A percentile compares a stretch with the other conserved stretches of the same genome.
These are phyloP conservation scores for Trilocha varians DNA, from an alignment of 2,888 invertebrate species.

Conservation along the genomic window DNA sequence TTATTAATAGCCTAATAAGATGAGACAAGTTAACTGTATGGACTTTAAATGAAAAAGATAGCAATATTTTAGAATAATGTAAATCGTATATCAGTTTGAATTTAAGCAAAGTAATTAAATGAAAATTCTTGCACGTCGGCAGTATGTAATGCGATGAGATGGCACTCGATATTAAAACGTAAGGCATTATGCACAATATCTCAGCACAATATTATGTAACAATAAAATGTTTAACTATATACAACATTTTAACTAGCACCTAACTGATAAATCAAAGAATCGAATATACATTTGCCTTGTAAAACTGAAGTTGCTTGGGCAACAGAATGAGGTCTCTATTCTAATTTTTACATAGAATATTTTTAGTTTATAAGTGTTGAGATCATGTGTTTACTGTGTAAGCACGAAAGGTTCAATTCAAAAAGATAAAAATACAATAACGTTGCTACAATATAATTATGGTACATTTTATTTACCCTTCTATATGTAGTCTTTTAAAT, in stretches of 20 bases:
- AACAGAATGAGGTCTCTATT: slow-evolving; percentile 56
- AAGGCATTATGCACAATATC: slow-evolving; percentile 63
- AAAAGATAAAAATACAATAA: slow-evolving; percentile 77
- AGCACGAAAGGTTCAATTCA: slow-evolving; percentile 79
- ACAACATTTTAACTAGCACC: slow-evolving; percentile 34
- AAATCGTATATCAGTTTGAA: slow-evolving; percentile 71
- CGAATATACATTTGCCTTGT: slow-evolving; percentile 52
- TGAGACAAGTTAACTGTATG: slow-evolving; percentile 48
- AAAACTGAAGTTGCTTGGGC: slow-evolving; percentile 63
- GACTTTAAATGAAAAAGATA: slow-evolving; percentile 72
- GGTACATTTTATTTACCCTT: slow-evolving; percentile 39
- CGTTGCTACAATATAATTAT: slow-evolving; percentile 76
- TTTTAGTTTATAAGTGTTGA: slow-evolving; percentile 80
- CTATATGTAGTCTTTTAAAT: background rate
- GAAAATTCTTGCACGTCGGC: slow-evolving; percentile 60
- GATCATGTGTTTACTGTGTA: slow-evolving; percentile 81
- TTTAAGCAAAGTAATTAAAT: slow-evolving; percentile 56
- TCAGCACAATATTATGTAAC: slow-evolving; percentile 54
- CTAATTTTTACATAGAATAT: slow-evolving; percentile 71
- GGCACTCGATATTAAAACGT: slow-evolving; percentile 53
- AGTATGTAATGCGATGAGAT: slow-evolving; percentile 50
- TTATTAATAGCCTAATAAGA: slow-evolving; percentile 12
- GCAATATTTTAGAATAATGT: slow-evolving; percentile 72
- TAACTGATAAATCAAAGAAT: slow-evolving; percentile 10
- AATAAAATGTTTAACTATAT: background rate